Evolutionary conservation across 2,113 vertebrate genomes (phyloP), one percentile per base, ranked within the genome.

Genomic region (Campylomormyrus tamandua): DNA sequence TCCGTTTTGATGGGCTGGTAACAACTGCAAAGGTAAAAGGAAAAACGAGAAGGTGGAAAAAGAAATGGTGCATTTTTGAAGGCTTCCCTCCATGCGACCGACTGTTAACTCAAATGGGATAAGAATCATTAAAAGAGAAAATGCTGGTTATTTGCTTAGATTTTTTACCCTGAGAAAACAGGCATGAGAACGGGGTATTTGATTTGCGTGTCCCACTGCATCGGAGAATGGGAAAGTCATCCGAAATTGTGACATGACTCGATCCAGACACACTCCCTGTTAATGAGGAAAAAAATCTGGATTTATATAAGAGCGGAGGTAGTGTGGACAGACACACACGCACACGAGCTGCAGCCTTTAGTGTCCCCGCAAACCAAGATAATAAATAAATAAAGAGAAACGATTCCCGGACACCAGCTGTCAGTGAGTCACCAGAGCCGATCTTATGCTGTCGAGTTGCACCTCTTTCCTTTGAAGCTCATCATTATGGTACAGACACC

Each of bases 401-500:
- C 27, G 50, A 53, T 31, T 87, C 50, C n/a, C 31, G 85, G 85
- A 56, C 85, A 87, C 85, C 85, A 87, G 48, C 85, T 87, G 85
- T 87, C 49, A 87, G 13, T 87, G 85, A 87, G 49, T 87, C 85
- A 87, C 49, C 13, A 35, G 50, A 31, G 19, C 85, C 48, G 85
- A 48, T 87, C 49, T 87, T 52, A 35, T 87, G 85, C 85, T 87
- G 85, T 87, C 85, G 27, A 87, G 49, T 19, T 87, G n/a, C 85
- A 53, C 49, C 85, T 31, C 50, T 56, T 87, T n/a, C 50, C 49
- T 87, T 87, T 87, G 85, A 87, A 87, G 49, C 85, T 53, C 85
- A 53, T 87, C 85, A 87, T 87, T 87, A 87, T 53, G 49, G 48
- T 53, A 87, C 49, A 56, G 49, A 87, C 85, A 87, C 85, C 85